Conservation (phyloP, 2,888 invertebrate species). For the Cephalotes varians region DNA sequence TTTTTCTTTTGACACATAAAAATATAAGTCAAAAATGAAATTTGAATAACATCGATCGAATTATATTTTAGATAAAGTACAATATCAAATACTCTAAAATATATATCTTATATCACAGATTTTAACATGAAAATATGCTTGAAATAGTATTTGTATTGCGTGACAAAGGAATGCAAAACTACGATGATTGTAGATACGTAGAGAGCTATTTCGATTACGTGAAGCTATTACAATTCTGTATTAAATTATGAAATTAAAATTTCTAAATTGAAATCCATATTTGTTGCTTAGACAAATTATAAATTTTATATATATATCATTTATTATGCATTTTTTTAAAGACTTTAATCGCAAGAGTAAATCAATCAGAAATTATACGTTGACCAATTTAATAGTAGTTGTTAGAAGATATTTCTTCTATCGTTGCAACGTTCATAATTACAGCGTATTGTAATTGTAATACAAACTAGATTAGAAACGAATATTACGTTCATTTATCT, state of each 20-base stretch:
- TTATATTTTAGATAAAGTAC: slow-evolving; percentile 11
- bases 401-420: slow-evolving; percentile 55
- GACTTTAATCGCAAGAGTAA: slow-evolving; percentile 12
- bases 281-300: neutral
- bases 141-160: neutral
- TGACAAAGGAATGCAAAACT: neutral
- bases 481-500: slow-evolving; percentile 52
- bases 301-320: neutral
- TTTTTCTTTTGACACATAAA: neutral
- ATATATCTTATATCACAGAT: neutral
- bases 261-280: neutral
- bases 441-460: slow-evolving; percentile 29
- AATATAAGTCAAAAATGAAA: neutral
- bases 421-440: slow-evolving; percentile 50
- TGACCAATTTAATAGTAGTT: slow-evolving; percentile 74
- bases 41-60: neutral
- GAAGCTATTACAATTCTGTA: neutral
- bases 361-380: slow-evolving; percentile 56
- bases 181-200: neutral
- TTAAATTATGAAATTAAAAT: neutral
- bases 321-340: neutral
- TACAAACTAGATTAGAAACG: slow-evolving; percentile 42
- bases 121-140: neutral
- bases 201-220: neutral
- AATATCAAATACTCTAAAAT: slow-evolving; percentile 2